phyloP scores from a whole-genome alignment of 2,888 invertebrate genomes.

The Trachelus iudaicus region DNA sequence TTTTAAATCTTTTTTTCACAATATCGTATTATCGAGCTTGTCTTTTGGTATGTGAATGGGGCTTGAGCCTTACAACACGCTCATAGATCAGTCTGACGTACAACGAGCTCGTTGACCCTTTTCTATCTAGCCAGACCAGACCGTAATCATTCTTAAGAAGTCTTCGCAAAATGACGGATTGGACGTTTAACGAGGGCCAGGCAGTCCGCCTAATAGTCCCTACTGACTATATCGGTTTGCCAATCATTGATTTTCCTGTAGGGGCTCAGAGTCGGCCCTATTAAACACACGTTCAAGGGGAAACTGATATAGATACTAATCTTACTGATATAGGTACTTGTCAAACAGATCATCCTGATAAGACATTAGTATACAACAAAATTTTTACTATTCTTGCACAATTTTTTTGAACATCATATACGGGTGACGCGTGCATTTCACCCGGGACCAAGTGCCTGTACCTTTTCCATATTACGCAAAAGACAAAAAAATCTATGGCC shows the following conservation, averaged over 20 bases:
- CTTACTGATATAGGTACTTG: background rate
- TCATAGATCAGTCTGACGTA: conserved; percentile 6
- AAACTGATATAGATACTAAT: background rate
- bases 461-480: too few relatives aligned
- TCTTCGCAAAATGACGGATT: conserved; percentile 45
- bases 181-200: conserved; percentile 39
- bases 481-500: too few relatives aligned
- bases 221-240: conserved; percentile 12
- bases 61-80: background rate
- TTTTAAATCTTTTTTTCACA: too few relatives aligned
- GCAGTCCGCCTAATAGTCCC: conserved; percentile 10
- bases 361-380: background rate
- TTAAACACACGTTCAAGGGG: background rate
- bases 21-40: too few relatives aligned
- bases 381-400: too few relatives aligned
- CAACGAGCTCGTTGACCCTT: conserved; percentile 30
- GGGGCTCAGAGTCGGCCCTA: background rate
- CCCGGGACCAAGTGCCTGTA: too few relatives aligned
- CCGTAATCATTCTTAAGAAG: conserved; percentile 41
- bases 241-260: conserved; percentile 24
- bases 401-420: too few relatives aligned
- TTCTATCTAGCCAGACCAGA: conserved; percentile 12
- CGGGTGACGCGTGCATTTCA: too few relatives aligned
- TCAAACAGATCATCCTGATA: background rate
- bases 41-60: too few relatives aligned